Evolutionary conservation across 1,140 invertebrate species (phyloP).

Genomic region (Hycleus phaleratus): DNA sequence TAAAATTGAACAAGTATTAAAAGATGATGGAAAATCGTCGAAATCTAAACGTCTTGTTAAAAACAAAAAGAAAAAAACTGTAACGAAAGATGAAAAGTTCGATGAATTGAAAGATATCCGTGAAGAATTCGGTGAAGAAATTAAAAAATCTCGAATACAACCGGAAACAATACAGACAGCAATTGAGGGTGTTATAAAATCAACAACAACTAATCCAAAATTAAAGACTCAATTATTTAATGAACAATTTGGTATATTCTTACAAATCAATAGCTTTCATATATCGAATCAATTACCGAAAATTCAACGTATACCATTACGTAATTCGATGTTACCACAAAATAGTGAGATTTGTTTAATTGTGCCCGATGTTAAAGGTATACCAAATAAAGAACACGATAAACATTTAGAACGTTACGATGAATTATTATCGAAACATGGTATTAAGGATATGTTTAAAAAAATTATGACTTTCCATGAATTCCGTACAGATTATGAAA

Average conservation of each 20-base stretch:
- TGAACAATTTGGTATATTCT: constrained; percentile 38
- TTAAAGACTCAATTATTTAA: constrained; percentile 39
- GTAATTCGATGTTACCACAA: constrained; percentile 43
- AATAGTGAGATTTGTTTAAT: constrained; percentile 49
- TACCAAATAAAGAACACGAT: constrained; percentile 48
- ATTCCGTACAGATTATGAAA: constrained; percentile 56
- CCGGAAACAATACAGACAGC: constrained; percentile 10
- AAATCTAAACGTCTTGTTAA: no score
- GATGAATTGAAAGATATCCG: not conserved
- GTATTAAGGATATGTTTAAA: constrained; percentile 43
- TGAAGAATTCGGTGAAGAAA: not conserved
- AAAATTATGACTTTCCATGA: constrained; percentile 52
- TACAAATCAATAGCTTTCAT: constrained; percentile 44
- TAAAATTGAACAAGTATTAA: no score
- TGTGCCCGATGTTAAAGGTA: constrained; percentile 45
- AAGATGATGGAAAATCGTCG: no score
- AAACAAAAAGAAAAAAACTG: no score
- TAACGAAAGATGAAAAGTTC: no score
- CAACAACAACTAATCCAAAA: constrained; percentile 21
- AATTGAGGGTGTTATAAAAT: constrained; percentile 20
- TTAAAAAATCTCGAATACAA: not conserved
- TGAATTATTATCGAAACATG: constrained; percentile 45
- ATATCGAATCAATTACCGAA: constrained; percentile 40
- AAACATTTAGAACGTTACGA: constrained; percentile 52
- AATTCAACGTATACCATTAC: constrained; percentile 45